These are phyloP conservation scores for Choreutis nemorana DNA, from an alignment of 2,888 invertebrate genomes.

Conservation along the genomic window DNA sequence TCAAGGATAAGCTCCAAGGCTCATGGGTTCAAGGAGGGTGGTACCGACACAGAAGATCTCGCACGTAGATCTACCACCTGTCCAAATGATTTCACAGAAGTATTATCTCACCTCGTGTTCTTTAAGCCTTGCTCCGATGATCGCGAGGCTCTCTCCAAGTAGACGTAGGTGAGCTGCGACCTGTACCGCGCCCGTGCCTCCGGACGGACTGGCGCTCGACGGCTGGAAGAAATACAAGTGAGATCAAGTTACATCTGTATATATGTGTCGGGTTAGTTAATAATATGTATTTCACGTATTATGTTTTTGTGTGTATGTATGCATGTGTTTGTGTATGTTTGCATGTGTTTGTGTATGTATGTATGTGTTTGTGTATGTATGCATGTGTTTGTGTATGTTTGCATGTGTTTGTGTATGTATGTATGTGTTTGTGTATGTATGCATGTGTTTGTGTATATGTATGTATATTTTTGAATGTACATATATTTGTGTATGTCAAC, in stretches of 20 bases:
- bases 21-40: too few relatives aligned
- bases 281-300: not conserved
- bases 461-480: not conserved
- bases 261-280: not conserved
- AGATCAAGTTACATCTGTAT: too few relatives aligned
- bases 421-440: not conserved
- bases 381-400: not conserved
- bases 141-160: slow-evolving; percentile 91
- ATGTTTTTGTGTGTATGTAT: not conserved
- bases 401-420: not conserved
- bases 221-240: too few relatives aligned
- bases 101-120: slow-evolving; percentile 89
- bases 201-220: not conserved
- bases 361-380: not conserved
- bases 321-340: not conserved
- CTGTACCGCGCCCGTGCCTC: slow-evolving; percentile 67
- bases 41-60: too few relatives aligned
- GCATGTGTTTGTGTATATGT: not conserved
- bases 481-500: not conserved
- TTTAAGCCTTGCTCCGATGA: slow-evolving; percentile 91
- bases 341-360: not conserved
- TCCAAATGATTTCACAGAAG: too few relatives aligned
- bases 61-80: too few relatives aligned
- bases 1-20: too few relatives aligned
- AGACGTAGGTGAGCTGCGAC: slow-evolving; percentile 92